phyloP scores from a whole-genome alignment of 2,113 vertebrate genomes.

The Charina bottae region DNA sequence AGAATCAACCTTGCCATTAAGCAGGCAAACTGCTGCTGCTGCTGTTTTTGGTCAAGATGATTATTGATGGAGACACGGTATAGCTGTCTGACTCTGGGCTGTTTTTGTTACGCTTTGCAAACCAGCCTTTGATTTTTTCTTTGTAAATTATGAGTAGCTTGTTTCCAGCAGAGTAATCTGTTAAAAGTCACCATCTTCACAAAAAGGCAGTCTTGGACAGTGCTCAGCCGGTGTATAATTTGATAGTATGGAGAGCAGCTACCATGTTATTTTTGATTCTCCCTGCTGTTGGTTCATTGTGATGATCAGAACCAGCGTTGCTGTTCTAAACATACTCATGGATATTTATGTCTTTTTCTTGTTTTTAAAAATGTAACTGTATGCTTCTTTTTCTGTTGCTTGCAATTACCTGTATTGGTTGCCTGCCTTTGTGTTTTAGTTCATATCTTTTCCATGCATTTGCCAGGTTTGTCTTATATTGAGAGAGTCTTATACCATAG shows the following conservation, averaged over 20 bases:
- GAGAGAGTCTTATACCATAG: too few species aligned
- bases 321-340: not conserved
- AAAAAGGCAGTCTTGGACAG: not conserved
- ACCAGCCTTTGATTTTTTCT: not conserved
- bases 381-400: slow-evolving; percentile 69
- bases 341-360: slow-evolving; percentile 51
- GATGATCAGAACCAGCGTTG: not conserved
- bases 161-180: slow-evolving; percentile 25
- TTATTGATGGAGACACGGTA: not conserved
- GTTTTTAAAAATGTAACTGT: slow-evolving; percentile 67
- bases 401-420: slow-evolving; percentile 68
- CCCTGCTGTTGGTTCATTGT: slow-evolving; percentile 57
- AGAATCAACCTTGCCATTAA: accelerated
- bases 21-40: accelerated
- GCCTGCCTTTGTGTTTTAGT: slow-evolving; percentile 68
- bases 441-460: slow-evolving; percentile 77
- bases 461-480: slow-evolving; percentile 41
- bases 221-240: not conserved
- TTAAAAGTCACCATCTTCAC: not conserved
- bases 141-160: accelerated
- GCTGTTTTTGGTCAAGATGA: not conserved
- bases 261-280: not conserved
- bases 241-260: slow-evolving; percentile 21
- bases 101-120: not conserved
- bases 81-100: not conserved